Percentiles rank a stretch among this genome's conserved stretches.
Conservation (phyloP, 2,797 vertebrate species). For the Ispidina lecontei region DNA sequence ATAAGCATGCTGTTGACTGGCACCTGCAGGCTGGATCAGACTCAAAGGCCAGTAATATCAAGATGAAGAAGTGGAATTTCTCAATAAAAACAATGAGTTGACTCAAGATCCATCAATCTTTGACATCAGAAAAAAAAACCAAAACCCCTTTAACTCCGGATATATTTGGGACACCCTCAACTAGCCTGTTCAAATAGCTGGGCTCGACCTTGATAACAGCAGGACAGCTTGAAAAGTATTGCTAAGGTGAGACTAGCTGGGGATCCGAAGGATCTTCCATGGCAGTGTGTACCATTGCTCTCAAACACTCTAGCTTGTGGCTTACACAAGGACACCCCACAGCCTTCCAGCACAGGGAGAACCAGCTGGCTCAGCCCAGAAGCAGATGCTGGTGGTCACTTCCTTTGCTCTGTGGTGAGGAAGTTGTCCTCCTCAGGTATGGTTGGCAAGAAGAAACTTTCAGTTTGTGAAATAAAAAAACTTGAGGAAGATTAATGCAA, state of each 20-base stretch:
- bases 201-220: neutral
- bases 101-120: neutral
- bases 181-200: neutral
- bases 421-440: neutral
- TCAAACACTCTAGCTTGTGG: neutral
- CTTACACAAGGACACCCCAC: neutral
- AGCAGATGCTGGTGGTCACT: rapidly evolving
- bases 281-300: neutral
- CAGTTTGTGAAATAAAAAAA: neutral
- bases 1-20: neutral
- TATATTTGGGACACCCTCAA: neutral
- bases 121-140: neutral
- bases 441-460: neutral
- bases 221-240: neutral
- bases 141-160: neutral
- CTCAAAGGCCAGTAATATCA: neutral
- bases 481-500: neutral
- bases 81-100: neutral
- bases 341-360: rapidly evolving
- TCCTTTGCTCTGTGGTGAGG: neutral
- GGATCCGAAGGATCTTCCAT: neutral
- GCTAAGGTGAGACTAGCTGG: neutral
- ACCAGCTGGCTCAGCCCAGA: neutral
- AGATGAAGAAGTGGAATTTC: neutral
- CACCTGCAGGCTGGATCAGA: neutral